Evolutionary conservation across 1,140 invertebrate genomes (phyloP).

Genomic region (Chironomus striatipennis): DNA sequence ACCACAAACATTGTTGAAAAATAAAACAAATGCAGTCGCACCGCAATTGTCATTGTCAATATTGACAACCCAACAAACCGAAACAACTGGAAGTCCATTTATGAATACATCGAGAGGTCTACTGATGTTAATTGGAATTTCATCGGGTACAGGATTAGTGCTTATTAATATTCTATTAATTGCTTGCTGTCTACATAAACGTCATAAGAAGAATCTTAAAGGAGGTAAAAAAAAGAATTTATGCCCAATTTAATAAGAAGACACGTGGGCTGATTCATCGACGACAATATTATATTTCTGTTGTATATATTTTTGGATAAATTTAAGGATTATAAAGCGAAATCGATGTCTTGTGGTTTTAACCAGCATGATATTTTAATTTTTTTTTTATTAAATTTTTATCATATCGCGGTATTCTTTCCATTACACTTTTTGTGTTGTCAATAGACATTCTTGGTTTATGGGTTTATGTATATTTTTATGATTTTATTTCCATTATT

Average conservation of each 20-base stretch:
- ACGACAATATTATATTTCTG: not conserved
- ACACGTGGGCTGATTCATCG: not conserved
- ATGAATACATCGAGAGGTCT: slow-evolving; percentile 41
- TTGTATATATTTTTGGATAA: not conserved
- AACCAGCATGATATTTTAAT: not conserved
- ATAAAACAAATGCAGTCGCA: not conserved
- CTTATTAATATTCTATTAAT: slow-evolving; percentile 77
- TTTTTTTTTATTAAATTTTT: slow-evolving; percentile 22
- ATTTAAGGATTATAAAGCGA: not conserved
- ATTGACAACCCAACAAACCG: slow-evolving; percentile 1
- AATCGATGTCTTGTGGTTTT: not conserved
- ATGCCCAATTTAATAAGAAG: too few relatives aligned
- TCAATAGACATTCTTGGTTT: slow-evolving; percentile 13
- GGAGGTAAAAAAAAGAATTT: slow-evolving; percentile 34
- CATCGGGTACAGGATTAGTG: slow-evolving; percentile 61
- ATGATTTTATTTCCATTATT: slow-evolving; percentile 37
- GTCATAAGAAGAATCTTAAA: slow-evolving; percentile 62
- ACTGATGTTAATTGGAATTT: slow-evolving; percentile 63
- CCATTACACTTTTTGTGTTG: slow-evolving; percentile 23
- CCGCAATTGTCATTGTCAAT: not conserved
- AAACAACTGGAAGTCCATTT: slow-evolving; percentile 17
- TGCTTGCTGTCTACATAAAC: slow-evolving; percentile 74
- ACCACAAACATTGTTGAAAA: not conserved
- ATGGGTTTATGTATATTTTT: slow-evolving; percentile 28
- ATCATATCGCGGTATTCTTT: not conserved